Evolutionary conservation across 2,797 vertebrate species (phyloP).

Genomic region (Anniella stebbinsi): DNA sequence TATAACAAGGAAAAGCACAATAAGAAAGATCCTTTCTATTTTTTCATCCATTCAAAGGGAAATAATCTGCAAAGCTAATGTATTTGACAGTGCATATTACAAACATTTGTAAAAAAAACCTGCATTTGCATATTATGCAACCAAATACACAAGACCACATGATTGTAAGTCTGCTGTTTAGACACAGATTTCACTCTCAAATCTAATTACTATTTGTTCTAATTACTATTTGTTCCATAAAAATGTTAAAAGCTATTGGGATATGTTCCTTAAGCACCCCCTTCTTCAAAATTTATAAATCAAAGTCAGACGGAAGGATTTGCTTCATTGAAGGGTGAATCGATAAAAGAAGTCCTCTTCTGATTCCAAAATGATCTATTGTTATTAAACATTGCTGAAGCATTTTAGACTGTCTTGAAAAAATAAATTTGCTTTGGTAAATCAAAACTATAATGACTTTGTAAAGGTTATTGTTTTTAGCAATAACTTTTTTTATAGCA

Average conservation of each 20-base stretch:
- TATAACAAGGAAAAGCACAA: conserved; percentile 36
- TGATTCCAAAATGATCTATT: conserved; percentile 60
- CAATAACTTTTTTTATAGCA: conserved; percentile 60
- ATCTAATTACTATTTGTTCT: conserved; percentile 8
- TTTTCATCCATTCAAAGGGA: conserved; percentile 59
- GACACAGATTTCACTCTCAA: conserved; percentile 21
- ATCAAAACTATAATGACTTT: conserved; percentile 54
- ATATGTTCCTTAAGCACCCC: conserved; percentile 17
- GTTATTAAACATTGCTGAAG: conserved; percentile 46
- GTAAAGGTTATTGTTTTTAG: conserved; percentile 56
- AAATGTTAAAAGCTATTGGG: conserved; percentile 22
- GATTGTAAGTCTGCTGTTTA: conserved; percentile 31
- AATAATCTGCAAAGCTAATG: conserved; percentile 53
- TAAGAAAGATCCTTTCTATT: conserved; percentile 52
- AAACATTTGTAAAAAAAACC: conserved; percentile 53
- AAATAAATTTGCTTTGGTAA: conserved; percentile 34
- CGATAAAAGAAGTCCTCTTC: conserved; percentile 36
- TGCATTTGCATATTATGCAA: conserved; percentile 40
- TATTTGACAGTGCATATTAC: conserved; percentile 35
- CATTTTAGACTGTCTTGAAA: conserved; percentile 24
- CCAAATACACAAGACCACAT: conserved; percentile 41
- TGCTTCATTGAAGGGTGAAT: conserved; percentile 47
- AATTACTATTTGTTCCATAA: conserved; percentile 46
- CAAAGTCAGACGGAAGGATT: conserved; percentile 53
- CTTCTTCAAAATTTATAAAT: conserved; percentile 65